phyloP scores from a whole-genome alignment of 2,888 invertebrate species.

The Baccha elongata region DNA sequence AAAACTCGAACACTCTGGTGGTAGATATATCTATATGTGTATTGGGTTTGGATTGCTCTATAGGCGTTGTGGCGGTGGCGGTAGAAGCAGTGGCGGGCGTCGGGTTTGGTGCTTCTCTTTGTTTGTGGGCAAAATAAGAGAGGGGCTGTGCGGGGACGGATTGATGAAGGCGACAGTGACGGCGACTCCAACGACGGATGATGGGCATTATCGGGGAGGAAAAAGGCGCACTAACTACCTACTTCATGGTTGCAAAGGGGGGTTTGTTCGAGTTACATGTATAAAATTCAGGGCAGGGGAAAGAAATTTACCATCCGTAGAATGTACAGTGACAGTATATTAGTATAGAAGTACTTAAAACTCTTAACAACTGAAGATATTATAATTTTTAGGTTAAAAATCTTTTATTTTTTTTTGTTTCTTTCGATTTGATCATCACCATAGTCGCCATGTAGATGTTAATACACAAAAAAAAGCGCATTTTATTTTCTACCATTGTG shows the following conservation, averaged over 20 bases:
- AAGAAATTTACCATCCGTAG: constrained; percentile 21
- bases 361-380: constrained; percentile 27
- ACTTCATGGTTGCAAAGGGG: constrained; percentile 45
- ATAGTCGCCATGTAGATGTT: constrained; percentile 8
- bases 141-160: neutral
- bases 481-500: neutral
- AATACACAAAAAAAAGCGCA: constrained; percentile 19
- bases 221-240: constrained; percentile 39
- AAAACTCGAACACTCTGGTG: constrained; percentile 59
- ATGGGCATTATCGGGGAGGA: constrained; percentile 38
- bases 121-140: neutral
- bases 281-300: constrained; percentile 31
- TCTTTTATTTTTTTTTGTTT: constrained; percentile 34
- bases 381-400: constrained; percentile 47
- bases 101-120: constrained; percentile 29
- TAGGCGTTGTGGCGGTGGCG: constrained; percentile 34
- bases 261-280: constrained; percentile 35
- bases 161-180: constrained; percentile 59
- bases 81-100: constrained; percentile 10
- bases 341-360: constrained; percentile 44
- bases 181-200: constrained; percentile 30
- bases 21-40: constrained; percentile 41
- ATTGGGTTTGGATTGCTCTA: constrained; percentile 54
- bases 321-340: constrained; percentile 26
- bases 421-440: constrained; percentile 46